Conservation (phyloP, 23 tunicate genomes). For the Styela clava region DNA sequence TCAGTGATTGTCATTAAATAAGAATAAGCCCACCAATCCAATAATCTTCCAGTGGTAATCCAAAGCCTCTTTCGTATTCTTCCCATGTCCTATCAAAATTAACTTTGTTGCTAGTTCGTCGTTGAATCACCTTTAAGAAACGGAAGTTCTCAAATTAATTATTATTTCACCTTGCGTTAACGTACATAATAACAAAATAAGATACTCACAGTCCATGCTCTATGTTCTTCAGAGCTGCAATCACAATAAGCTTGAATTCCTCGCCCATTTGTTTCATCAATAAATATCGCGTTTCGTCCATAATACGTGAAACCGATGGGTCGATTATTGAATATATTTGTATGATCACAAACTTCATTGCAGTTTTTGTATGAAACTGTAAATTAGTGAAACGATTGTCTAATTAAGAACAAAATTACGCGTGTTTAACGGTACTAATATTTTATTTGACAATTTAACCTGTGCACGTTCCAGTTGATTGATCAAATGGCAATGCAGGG, state of each 20-base stretch:
- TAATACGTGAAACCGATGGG: neutral
- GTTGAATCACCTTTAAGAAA: slow-evolving; percentile 13
- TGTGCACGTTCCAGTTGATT: too few relatives aligned
- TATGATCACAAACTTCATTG: neutral
- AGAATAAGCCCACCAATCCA: neutral
- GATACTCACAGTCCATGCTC: slow-evolving; percentile 7
- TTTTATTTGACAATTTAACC: too few relatives aligned
- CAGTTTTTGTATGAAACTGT: slow-evolving; percentile 5
- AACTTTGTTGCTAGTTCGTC: neutral
- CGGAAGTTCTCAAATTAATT: too few relatives aligned
- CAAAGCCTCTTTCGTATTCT: slow-evolving; percentile 1
- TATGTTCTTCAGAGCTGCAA: neutral
- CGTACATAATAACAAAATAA: too few relatives aligned
- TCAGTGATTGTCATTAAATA: too few relatives aligned
- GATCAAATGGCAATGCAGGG: too few relatives aligned
- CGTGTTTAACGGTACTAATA: too few relatives aligned
- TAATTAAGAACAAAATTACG: too few relatives aligned
- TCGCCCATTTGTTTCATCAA: neutral
- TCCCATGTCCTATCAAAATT: slow-evolving; percentile 3
- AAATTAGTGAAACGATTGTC: too few relatives aligned
- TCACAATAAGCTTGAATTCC: slow-evolving; percentile 10
- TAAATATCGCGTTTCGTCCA: neutral
- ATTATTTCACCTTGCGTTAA: too few relatives aligned
- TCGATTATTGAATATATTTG: neutral
- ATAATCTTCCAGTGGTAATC: neutral